These are phyloP conservation scores for Centroberyx gerrardi DNA, from an alignment of 2,797 vertebrate species.

Conservation along the genomic window DNA sequence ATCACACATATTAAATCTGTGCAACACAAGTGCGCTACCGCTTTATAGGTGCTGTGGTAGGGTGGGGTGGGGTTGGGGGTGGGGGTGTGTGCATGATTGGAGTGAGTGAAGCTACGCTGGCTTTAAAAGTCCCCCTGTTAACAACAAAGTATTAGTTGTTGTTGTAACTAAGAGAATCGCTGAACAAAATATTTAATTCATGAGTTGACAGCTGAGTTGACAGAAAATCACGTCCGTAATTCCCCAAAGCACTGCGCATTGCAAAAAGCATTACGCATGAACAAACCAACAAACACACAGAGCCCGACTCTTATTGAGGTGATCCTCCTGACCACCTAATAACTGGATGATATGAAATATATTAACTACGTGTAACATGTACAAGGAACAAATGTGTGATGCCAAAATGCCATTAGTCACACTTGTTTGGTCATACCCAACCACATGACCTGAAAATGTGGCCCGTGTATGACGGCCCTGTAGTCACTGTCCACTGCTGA, in stretches of 20 bases:
- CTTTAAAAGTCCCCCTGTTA: too few species aligned
- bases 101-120: too few species aligned
- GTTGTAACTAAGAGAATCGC: too few species aligned
- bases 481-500: not conserved
- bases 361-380: not conserved
- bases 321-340: too few species aligned
- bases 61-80: not conserved
- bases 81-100: not conserved
- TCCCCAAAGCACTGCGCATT: too few species aligned
- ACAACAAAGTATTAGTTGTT: too few species aligned
- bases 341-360: not conserved
- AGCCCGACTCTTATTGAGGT: too few species aligned
- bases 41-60: not conserved
- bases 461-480: not conserved
- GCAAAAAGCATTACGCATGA: too few species aligned
- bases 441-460: not conserved
- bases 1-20: too few species aligned
- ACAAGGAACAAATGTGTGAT: not conserved
- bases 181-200: too few species aligned
- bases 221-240: not conserved
- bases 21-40: not conserved
- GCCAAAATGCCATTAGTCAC: conserved; percentile 5
- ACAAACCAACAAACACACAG: too few species aligned
- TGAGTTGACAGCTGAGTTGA: too few species aligned
- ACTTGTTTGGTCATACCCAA: not conserved